Conservation (phyloP, 64 coral and sea anemone species). For the Montipora efflorescens region DNA sequence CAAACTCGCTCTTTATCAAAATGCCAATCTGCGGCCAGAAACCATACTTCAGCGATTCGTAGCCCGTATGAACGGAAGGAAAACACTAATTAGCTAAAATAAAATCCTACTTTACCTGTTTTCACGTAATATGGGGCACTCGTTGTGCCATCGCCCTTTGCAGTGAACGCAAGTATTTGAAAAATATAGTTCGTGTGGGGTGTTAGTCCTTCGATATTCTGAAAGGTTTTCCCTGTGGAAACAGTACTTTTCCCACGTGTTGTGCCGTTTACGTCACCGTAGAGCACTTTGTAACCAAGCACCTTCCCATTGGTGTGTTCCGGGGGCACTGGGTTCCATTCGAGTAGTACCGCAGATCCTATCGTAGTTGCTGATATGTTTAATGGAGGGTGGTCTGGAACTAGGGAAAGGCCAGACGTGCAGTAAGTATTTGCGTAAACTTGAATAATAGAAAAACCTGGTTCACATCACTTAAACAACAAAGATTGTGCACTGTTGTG, state of each 20-base stretch:
- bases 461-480: too few relatives aligned
- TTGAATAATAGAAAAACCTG: too few relatives aligned
- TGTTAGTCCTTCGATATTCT: neutral
- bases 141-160: neutral
- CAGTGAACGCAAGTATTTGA: slow-evolving; percentile 24
- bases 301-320: slow-evolving; percentile 19
- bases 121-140: neutral
- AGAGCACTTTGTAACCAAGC: neutral
- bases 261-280: neutral
- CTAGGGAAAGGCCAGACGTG: neutral
- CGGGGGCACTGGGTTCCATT: neutral
- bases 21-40: too few relatives aligned
- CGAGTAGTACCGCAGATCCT: neutral
- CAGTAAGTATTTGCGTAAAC: too few relatives aligned
- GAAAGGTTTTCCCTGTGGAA: neutral
- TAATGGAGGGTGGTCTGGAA: slow-evolving; percentile 16
- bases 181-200: neutral
- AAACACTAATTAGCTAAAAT: too few relatives aligned
- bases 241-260: neutral
- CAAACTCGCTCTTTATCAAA: too few relatives aligned
- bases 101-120: neutral
- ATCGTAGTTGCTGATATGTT: neutral
- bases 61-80: too few relatives aligned
- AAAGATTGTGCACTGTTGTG: too few relatives aligned
- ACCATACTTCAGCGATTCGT: too few relatives aligned